These are phyloP conservation scores for Drosophila funebris DNA, from an alignment of 1,140 invertebrate species.

Conservation along the genomic window DNA sequence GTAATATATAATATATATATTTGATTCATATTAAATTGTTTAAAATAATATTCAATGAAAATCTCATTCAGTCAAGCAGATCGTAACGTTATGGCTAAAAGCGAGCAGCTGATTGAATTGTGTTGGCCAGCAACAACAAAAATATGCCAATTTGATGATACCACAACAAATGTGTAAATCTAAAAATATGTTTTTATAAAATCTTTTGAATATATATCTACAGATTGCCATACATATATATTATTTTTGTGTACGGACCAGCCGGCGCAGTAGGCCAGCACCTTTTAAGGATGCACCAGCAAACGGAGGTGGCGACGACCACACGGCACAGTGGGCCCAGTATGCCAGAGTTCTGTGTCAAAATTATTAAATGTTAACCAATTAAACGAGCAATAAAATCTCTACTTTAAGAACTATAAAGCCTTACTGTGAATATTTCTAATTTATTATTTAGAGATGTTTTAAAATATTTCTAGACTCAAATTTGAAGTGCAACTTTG, in stretches of 20 bases:
- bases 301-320: slow-evolving; percentile 39
- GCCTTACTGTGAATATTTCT: too few species aligned
- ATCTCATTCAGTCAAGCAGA: slow-evolving; percentile 58
- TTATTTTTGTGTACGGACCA: slow-evolving; percentile 38
- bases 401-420: too few species aligned
- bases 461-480: too few species aligned
- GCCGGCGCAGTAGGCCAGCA: slow-evolving; percentile 63
- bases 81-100: slow-evolving; percentile 34
- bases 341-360: too few species aligned
- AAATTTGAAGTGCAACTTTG: too few species aligned
- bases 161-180: slow-evolving; percentile 77
- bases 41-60: slow-evolving; percentile 36
- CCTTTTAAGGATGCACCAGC: slow-evolving; percentile 77
- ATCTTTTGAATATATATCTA: slow-evolving; percentile 45
- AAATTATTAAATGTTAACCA: background rate
- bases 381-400: background rate
- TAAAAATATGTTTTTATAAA: slow-evolving; percentile 74
- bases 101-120: slow-evolving; percentile 78
- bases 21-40: slow-evolving; percentile 7
- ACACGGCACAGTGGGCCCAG: slow-evolving; percentile 19
- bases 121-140: slow-evolving; percentile 75
- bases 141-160: slow-evolving; percentile 81
- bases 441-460: too few species aligned
- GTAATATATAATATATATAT: background rate
- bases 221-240: slow-evolving; percentile 24